A percentile compares a stretch with the other conserved stretches of the same genome.
Evolutionary conservation across 2,888 invertebrate genomes (phyloP).

Genomic region (Drosophila macrothrix): DNA sequence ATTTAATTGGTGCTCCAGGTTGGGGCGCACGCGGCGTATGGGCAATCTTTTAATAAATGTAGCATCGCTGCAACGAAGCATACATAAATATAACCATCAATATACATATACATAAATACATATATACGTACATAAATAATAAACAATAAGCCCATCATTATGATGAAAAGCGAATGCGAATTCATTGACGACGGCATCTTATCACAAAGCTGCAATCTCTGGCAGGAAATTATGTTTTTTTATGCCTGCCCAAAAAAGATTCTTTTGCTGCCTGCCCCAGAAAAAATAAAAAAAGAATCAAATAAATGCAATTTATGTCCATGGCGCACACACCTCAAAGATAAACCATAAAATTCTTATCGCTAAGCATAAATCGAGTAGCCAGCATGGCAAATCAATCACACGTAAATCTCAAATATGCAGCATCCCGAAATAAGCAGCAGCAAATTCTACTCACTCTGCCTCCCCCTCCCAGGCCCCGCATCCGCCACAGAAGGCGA

Average conservation of each 20-base stretch:
- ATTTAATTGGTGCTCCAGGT: constrained; percentile 74
- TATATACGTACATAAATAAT: constrained; percentile 39
- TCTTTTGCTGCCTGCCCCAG: constrained; percentile 19
- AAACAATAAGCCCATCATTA: constrained; percentile 81
- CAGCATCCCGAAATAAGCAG: constrained; percentile 39
- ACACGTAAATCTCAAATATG: constrained; percentile 64
- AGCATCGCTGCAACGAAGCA: constrained; percentile 14
- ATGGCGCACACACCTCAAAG: constrained; percentile 62
- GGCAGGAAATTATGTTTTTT: constrained; percentile 84
- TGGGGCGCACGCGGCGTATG: constrained; percentile 62
- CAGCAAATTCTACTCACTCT: neutral
- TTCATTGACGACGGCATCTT: constrained; percentile 49
- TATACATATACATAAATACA: constrained; percentile 11
- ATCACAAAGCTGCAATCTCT: constrained; percentile 71
- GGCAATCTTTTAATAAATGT: constrained; percentile 61
- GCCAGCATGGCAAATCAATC: constrained; percentile 73
- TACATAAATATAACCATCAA: constrained; percentile 22
- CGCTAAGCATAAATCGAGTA: constrained; percentile 69
- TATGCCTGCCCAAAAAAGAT: constrained; percentile 43
- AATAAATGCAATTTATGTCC: constrained; percentile 50
- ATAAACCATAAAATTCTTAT: constrained; percentile 77
- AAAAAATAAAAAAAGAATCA: neutral
- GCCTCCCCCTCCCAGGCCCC: neutral
- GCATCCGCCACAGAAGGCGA: constrained; percentile 6
- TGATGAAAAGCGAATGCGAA: constrained; percentile 56